Evolutionary conservation across 2,113 vertebrate genomes (phyloP).

Genomic region (Boulengeromyrus knoepffleri): DNA sequence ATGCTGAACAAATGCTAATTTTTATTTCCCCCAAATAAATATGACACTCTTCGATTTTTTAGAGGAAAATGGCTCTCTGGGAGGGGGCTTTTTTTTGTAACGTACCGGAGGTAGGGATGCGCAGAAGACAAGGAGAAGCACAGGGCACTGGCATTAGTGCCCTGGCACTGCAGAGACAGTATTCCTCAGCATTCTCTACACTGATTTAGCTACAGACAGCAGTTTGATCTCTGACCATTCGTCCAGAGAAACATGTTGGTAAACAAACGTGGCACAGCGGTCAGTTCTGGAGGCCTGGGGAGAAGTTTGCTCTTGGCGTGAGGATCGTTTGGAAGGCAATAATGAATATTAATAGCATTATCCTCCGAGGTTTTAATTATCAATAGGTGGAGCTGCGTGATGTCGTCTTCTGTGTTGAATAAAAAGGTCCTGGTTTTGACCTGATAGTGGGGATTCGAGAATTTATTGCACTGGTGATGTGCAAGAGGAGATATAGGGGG

Average conservation of each 20-base stretch:
- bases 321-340: not conserved
- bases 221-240: not conserved
- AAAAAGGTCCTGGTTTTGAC: not conserved
- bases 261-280: not conserved
- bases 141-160: not conserved
- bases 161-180: not conserved
- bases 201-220: not conserved
- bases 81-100: not conserved
- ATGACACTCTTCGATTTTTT: not conserved
- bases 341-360: not conserved
- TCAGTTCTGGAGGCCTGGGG: not conserved
- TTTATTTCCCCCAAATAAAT: not conserved
- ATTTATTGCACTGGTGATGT: not conserved
- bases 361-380: not conserved
- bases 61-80: not conserved
- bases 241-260: not conserved
- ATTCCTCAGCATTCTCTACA: not conserved
- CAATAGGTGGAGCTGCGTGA: not conserved
- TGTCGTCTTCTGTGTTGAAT: not conserved
- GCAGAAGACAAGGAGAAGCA: not conserved
- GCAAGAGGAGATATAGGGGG: not conserved
- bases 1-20: not conserved
- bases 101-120: not conserved
- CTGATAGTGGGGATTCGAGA: not conserved
- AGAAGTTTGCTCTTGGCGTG: not conserved